Evolutionary conservation across 2,888 invertebrate species (phyloP).

Genomic region (Steinernema carpocapsae): DNA sequence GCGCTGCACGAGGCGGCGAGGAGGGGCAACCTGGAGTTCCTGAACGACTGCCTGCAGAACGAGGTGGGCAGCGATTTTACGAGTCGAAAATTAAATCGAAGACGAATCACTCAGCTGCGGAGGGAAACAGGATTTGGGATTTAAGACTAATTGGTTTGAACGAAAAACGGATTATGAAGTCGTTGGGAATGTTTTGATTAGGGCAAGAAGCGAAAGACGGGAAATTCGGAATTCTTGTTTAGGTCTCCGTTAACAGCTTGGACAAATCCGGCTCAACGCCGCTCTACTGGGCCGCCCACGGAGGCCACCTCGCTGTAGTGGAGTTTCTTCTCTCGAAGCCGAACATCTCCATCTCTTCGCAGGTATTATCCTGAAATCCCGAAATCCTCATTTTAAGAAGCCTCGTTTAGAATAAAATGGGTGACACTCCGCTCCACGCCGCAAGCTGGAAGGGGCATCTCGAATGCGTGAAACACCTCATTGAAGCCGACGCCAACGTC

Average conservation of each 20-base stretch:
- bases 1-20: slow-evolving; percentile 77
- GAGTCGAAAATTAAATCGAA: not conserved
- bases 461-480: slow-evolving; percentile 73
- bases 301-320: slow-evolving; percentile 75
- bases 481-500: slow-evolving; percentile 73
- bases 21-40: slow-evolving; percentile 75
- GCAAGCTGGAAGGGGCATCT: slow-evolving; percentile 75
- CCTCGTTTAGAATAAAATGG: slow-evolving; percentile 75
- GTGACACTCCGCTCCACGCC: slow-evolving; percentile 76
- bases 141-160: too few relatives aligned
- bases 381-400: not conserved
- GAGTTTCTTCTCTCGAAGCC: slow-evolving; percentile 72
- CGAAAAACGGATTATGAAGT: not conserved
- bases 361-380: slow-evolving; percentile 64
- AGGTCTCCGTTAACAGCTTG: slow-evolving; percentile 75
- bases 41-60: slow-evolving; percentile 75
- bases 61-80: slow-evolving; percentile 70
- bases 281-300: slow-evolving; percentile 76
- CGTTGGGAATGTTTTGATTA: not conserved
- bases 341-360: slow-evolving; percentile 71
- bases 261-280: slow-evolving; percentile 77
- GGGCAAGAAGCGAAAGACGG: too few relatives aligned
- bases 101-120: not conserved
- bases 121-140: too few relatives aligned
- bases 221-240: not conserved